These are phyloP conservation scores for Molossus molossus DNA, from an alignment of 2,797 vertebrate species.

Conservation along the genomic window DNA sequence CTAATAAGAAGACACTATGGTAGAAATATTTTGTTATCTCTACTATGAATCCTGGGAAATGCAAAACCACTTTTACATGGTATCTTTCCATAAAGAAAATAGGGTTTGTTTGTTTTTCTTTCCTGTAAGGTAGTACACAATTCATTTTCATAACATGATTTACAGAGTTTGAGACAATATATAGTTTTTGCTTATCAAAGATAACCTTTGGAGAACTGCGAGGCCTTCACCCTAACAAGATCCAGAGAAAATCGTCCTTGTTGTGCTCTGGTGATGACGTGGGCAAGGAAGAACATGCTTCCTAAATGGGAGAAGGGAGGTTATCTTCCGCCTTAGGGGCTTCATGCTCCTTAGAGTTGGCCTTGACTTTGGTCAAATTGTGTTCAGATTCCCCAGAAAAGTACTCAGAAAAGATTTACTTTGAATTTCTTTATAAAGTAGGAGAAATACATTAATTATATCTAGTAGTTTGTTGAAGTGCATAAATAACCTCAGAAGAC, in stretches of 20 bases:
- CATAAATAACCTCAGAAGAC: not conserved
- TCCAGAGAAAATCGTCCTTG: not conserved
- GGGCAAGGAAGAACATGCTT: not conserved
- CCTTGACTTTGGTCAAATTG: conserved; percentile 40
- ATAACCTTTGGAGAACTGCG: conserved; percentile 50
- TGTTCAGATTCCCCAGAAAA: not conserved
- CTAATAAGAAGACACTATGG: conserved; percentile 64
- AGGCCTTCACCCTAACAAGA: not conserved
- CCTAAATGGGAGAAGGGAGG: not conserved
- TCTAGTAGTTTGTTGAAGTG: not conserved
- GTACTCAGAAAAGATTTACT: conserved; percentile 39
- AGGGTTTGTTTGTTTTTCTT: not conserved
- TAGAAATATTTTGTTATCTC: conserved; percentile 63
- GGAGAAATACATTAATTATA: not conserved
- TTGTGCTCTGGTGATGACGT: not conserved
- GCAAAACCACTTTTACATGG: conserved; percentile 44
- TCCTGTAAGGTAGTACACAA: conserved; percentile 15
- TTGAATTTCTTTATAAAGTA: conserved; percentile 61
- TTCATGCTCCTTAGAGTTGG: not conserved
- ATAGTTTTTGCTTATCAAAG: conserved; percentile 54
- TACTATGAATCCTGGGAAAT: conserved; percentile 64
- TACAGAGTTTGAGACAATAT: conserved; percentile 36
- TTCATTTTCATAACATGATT: conserved; percentile 55
- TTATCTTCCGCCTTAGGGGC: not conserved
- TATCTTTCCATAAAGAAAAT: conserved; percentile 34